Base-by-base conservation (phyloP, 1,140 invertebrate genomes). In the Drosophila chauvacae region DNA sequence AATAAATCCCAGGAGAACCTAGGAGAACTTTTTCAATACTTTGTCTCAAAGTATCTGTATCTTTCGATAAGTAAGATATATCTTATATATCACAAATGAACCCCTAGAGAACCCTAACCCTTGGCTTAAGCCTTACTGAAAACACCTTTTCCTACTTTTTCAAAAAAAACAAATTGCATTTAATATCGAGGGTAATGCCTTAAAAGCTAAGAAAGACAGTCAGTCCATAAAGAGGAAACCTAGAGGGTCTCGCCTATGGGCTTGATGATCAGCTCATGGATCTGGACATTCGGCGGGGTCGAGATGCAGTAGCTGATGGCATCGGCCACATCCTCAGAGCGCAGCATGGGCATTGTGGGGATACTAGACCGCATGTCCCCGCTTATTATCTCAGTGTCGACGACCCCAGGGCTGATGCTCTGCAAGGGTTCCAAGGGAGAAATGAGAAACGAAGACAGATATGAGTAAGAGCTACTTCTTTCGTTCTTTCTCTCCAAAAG, bases 271-370 rank as follows among this genome's bases (percentile, higher is more conserved):
- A 92, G 44, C 33, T 92, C 91, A 33, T 92, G 88, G 42, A 92
- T 92, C 59, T 92, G 82, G 1, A 92, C 91, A 82, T 85, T 73
- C 0, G 90, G 86, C 0, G 90, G 90, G 0, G 90, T 91, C 4
- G 92, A 91, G 7, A 96, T 79, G 11, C 93, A 93, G 74, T 95
- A 96, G 4, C 94, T 64, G 1, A 95, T 86, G 3, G 93, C 93
- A 68, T 95, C 93, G 5, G 94, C 93, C 1, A 96, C 85, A 66
- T 95, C 94, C 39, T 93, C 78, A 0, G 93, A 56, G 81, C 76
- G 60, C 14, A 77, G 93, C 91, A 92, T 79, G 1, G 80, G 71
- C 23, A 2, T 23, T 23, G 23, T 23, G 23, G 23, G 23, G 23
- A 3, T 3, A 23, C 23, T 23, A 3, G 23, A 0, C 23, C 23